A percentile compares a stretch with the other conserved stretches of the same genome.
Evolutionary conservation across 2,113 vertebrate species (phyloP).

Genomic region (Steatornis caripensis): DNA sequence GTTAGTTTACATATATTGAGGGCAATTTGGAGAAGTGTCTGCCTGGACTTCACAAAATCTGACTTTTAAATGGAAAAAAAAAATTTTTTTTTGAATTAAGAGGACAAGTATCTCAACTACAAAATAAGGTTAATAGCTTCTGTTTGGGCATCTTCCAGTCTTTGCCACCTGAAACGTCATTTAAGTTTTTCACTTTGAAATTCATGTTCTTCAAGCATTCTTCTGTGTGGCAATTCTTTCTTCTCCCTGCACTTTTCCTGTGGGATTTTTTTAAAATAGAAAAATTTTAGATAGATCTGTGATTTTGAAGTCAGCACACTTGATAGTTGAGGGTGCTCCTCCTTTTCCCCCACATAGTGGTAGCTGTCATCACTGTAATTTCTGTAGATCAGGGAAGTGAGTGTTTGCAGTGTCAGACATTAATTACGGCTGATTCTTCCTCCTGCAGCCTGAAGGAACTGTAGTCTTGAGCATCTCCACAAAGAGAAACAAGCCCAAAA

Average conservation of each 20-base stretch:
- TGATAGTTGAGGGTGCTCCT: background rate
- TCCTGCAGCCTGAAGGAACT: background rate
- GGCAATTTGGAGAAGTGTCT: background rate
- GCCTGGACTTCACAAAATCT: background rate
- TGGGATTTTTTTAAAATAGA: background rate
- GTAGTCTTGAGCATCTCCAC: background rate
- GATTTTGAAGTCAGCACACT: background rate
- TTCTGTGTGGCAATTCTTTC: background rate
- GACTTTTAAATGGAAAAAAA: background rate
- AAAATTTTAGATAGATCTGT: background rate
- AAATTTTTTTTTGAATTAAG: background rate
- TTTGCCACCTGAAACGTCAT: background rate
- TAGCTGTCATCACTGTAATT: background rate
- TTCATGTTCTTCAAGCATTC: background rate
- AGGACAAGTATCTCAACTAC: background rate
- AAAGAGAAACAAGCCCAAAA: background rate
- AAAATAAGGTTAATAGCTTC: background rate
- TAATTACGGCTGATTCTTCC: background rate
- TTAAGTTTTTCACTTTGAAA: background rate
- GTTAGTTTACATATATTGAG: background rate
- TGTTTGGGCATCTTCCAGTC: background rate
- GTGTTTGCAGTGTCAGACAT: background rate
- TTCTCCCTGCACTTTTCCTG: background rate
- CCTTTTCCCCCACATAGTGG: background rate
- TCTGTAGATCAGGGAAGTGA: background rate